phyloP scores from a whole-genome alignment of 2,888 invertebrate species.

The Exephanes ischioxanthus region DNA sequence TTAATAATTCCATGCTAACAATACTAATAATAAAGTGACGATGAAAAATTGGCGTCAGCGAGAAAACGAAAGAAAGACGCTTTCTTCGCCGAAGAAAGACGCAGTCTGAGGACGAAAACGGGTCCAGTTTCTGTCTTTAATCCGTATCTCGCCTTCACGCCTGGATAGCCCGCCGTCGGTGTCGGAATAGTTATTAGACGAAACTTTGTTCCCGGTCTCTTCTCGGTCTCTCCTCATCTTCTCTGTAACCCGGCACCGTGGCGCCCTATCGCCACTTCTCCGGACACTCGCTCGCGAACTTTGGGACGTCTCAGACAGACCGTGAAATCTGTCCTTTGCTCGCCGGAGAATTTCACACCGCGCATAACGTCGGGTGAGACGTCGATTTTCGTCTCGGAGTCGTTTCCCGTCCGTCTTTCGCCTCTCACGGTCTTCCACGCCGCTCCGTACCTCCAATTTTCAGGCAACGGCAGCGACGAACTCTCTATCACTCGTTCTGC shows the following conservation, averaged over 20 bases:
- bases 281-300: constrained; percentile 75
- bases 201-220: constrained; percentile 77
- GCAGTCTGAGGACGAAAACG: constrained; percentile 61
- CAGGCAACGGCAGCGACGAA: background rate
- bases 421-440: background rate
- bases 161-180: constrained; percentile 78
- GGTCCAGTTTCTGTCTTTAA: constrained; percentile 78
- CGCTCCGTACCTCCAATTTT: constrained; percentile 4
- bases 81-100: constrained; percentile 22
- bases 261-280: constrained; percentile 51
- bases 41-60: background rate
- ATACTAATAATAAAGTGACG: too few relatives aligned
- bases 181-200: constrained; percentile 81
- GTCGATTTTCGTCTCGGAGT: constrained; percentile 59
- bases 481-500: constrained; percentile 22
- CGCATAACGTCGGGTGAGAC: constrained; percentile 63
- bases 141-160: constrained; percentile 82
- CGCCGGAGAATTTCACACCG: constrained; percentile 74
- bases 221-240: constrained; percentile 53
- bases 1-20: too few relatives aligned
- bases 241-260: constrained; percentile 36
- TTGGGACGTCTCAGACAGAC: constrained; percentile 82
- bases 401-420: constrained; percentile 34
- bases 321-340: constrained; percentile 80
- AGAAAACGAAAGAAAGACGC: constrained; percentile 20